These are phyloP conservation scores for Toxonevra muliebris DNA, from an alignment of 2,888 invertebrate genomes.

Conservation along the genomic window DNA sequence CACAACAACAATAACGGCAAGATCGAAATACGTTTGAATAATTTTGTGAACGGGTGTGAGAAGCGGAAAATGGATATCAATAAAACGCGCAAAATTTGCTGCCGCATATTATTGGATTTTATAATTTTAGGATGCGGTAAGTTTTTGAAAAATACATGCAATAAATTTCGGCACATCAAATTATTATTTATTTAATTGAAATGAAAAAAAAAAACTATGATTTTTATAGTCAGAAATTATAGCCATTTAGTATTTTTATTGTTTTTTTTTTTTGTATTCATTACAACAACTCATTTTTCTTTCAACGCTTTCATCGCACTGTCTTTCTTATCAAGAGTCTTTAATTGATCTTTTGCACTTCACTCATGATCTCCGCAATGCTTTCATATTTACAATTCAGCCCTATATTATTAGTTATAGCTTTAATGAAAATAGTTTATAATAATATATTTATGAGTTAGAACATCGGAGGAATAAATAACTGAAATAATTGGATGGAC, in stretches of 20 bases:
- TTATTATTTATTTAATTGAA: background rate
- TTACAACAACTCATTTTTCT: too few species aligned
- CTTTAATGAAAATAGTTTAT: too few species aligned
- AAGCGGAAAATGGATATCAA: constrained; percentile 39
- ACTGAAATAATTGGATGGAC: too few species aligned
- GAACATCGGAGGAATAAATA: too few species aligned
- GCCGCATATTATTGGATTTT: constrained; percentile 50
- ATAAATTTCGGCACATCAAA: too few species aligned
- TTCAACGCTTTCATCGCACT: background rate
- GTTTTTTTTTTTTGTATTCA: background rate
- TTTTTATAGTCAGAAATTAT: too few species aligned
- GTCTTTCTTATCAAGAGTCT: constrained; percentile 21
- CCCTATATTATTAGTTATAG: too few species aligned
- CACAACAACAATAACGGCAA: constrained; percentile 45
- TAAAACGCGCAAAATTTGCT: constrained; percentile 48
- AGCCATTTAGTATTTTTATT: background rate
- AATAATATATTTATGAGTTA: too few species aligned
- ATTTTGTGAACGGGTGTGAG: constrained; percentile 41
- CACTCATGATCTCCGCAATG: constrained; percentile 35
- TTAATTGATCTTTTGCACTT: constrained; percentile 53
- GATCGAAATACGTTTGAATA: constrained; percentile 50
- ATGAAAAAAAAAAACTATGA: too few species aligned
- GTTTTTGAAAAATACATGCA: constrained; percentile 36
- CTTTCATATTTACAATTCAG: background rate
- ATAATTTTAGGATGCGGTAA: constrained; percentile 53